phyloP scores from a whole-genome alignment of 92 coral and sea anemone genomes.

The Palythoa grandiflora region DNA sequence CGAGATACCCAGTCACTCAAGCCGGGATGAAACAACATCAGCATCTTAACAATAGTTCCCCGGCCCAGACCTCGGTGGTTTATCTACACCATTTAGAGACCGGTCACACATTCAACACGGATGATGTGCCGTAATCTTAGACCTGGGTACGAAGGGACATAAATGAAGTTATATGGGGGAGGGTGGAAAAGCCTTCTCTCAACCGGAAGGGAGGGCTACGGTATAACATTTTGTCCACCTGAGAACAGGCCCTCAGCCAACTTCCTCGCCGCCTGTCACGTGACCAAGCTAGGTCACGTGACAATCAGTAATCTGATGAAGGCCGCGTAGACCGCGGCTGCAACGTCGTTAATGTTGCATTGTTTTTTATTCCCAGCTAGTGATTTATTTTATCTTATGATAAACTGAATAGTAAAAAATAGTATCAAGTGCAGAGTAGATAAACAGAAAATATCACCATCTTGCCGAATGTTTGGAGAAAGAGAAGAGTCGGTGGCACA shows the following conservation, averaged over 20 bases:
- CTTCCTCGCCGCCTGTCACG: constrained; percentile 39
- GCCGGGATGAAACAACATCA: constrained; percentile 54
- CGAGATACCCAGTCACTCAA: constrained; percentile 53
- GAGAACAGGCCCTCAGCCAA: constrained; percentile 36
- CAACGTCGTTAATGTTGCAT: constrained; percentile 16
- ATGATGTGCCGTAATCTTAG: constrained; percentile 4
- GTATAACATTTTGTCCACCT: neutral
- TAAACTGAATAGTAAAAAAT: too few species aligned
- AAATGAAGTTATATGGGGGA: neutral
- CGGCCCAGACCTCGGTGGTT: constrained; percentile 65
- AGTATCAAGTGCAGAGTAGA: too few species aligned
- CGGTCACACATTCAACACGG: constrained; percentile 40
- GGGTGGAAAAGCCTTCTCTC: constrained; percentile 6
- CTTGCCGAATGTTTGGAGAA: too few species aligned
- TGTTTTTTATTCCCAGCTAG: neutral
- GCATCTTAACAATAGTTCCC: constrained; percentile 35
- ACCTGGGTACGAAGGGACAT: constrained; percentile 22
- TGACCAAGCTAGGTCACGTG: constrained; percentile 5
- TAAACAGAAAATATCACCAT: too few species aligned
- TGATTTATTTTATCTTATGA: neutral
- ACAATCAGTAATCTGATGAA: neutral
- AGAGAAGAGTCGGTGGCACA: too few species aligned
- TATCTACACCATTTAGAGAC: constrained; percentile 38
- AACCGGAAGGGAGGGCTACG: constrained; percentile 24
- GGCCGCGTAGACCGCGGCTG: neutral